Evolutionary conservation across 2,113 vertebrate genomes (phyloP).

Genomic region (mouse (Mus musculus)): DNA sequence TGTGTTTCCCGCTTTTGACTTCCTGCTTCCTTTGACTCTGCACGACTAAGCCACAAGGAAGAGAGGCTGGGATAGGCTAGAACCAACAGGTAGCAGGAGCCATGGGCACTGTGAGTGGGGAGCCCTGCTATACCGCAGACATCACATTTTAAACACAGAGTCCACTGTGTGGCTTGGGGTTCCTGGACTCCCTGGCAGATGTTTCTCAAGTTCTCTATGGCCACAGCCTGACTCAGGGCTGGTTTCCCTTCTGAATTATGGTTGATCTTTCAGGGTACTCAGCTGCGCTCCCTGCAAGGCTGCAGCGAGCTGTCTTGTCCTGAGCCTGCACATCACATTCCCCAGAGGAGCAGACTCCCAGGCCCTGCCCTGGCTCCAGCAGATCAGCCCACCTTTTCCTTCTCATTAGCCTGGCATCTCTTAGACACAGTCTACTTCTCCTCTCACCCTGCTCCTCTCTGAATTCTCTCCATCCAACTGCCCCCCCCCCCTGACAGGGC

Average conservation of each 20-base stretch:
- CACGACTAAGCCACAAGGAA: not conserved
- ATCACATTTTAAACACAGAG: not conserved
- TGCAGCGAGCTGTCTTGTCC: accelerated
- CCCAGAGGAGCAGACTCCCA: not conserved
- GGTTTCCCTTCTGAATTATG: accelerated
- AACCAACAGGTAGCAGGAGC: not conserved
- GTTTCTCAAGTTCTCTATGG: not conserved
- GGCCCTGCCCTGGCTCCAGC: not conserved
- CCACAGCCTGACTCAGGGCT: not conserved
- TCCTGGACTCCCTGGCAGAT: too few species aligned
- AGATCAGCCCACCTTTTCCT: not conserved
- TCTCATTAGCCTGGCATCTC: not conserved
- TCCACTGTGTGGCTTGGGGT: not conserved
- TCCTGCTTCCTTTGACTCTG: not conserved
- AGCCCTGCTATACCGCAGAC: too few species aligned
- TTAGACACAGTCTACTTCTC: not conserved
- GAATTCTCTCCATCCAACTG: not conserved
- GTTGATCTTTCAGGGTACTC: not conserved
- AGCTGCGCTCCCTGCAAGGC: not conserved
- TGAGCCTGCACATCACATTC: not conserved
- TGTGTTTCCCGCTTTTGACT: not conserved
- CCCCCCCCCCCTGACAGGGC: not conserved
- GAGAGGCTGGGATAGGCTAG: not conserved
- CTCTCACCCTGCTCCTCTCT: not conserved
- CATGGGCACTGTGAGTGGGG: not conserved